These are phyloP conservation scores for Zosterops pallidus DNA, from an alignment of 2,113 vertebrate species.

Conservation along the genomic window DNA sequence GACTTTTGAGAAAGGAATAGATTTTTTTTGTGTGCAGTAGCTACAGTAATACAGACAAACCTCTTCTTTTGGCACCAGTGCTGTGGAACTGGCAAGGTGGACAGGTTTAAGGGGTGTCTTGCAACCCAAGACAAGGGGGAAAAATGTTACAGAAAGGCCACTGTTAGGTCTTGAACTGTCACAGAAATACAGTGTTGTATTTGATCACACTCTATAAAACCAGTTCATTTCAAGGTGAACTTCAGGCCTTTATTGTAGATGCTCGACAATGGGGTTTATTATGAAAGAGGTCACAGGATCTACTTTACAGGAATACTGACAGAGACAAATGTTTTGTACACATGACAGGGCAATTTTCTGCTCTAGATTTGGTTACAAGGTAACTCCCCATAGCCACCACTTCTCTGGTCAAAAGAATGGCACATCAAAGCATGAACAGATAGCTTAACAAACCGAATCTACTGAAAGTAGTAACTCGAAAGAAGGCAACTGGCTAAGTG, in stretches of 20 bases:
- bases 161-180: background rate
- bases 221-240: slow-evolving; percentile 61
- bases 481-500: background rate
- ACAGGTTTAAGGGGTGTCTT: background rate
- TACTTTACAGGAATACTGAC: slow-evolving; percentile 63
- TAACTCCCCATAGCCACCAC: slow-evolving; percentile 6
- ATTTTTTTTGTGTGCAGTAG: background rate
- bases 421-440: slow-evolving; percentile 52
- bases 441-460: slow-evolving; percentile 35
- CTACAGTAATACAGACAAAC: background rate
- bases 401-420: slow-evolving; percentile 26
- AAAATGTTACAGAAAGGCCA: background rate
- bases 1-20: background rate
- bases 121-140: too few relatives aligned
- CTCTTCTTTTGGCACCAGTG: background rate
- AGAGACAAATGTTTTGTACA: slow-evolving; percentile 63
- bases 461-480: slow-evolving; percentile 7
- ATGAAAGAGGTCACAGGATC: slow-evolving; percentile 62
- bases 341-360: slow-evolving; percentile 64
- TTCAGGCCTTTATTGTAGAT: slow-evolving; percentile 56
- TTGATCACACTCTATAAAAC: slow-evolving; percentile 38
- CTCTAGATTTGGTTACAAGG: slow-evolving; percentile 32
- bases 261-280: slow-evolving; percentile 54
- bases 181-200: slow-evolving; percentile 31
- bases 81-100: background rate